phyloP scores from a whole-genome alignment of 2,797 vertebrate genomes.

The Glyptemys insculpta region DNA sequence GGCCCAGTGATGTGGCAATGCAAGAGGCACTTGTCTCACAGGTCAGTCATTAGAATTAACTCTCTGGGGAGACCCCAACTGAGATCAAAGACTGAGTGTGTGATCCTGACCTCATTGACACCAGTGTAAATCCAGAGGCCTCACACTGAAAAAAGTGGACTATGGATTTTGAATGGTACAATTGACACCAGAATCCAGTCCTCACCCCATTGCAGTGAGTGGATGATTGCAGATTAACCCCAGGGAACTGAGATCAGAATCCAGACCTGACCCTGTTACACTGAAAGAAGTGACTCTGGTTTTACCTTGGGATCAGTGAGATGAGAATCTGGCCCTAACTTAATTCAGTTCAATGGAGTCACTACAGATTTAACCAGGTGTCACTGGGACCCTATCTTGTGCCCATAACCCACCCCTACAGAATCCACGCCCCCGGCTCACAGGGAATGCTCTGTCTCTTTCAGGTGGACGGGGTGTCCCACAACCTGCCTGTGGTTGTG shows the following conservation, averaged over 20 bases:
- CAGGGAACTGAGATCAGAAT: background rate
- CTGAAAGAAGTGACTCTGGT: background rate
- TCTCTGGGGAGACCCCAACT: constrained; percentile 45
- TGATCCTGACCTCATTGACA: background rate
- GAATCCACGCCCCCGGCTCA: background rate
- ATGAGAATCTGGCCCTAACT: background rate
- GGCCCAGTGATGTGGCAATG: background rate
- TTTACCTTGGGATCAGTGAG: background rate
- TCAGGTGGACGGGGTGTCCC: constrained; percentile 70
- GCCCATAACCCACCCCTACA: background rate
- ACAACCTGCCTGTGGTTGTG: constrained; percentile 65
- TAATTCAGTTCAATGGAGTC: background rate
- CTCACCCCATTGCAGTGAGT: background rate
- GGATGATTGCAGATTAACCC: background rate
- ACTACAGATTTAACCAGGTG: background rate
- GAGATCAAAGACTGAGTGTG: no score
- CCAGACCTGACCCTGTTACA: background rate
- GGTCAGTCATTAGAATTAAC: background rate
- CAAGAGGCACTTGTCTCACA: background rate
- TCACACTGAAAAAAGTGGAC: background rate
- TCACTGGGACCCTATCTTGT: background rate
- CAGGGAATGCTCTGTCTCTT: background rate
- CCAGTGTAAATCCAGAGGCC: background rate
- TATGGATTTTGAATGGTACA: background rate
- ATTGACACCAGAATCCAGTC: background rate